Evolutionary conservation across 1,140 invertebrate species (phyloP).

Genomic region (Ephestia elutella): DNA sequence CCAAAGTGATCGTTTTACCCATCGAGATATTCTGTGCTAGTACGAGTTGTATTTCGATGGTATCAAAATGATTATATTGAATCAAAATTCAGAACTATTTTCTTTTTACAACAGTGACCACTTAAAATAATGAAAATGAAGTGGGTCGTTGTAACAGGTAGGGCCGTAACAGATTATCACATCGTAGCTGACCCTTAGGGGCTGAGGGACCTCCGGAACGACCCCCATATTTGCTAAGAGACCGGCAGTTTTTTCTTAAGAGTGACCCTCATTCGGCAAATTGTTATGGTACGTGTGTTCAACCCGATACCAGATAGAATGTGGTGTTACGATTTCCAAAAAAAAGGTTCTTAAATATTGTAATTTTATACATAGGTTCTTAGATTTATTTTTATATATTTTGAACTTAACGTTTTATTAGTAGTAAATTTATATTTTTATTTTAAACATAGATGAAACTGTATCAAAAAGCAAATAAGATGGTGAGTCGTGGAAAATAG

Average conservation of each 20-base stretch:
- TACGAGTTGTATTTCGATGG: too few species aligned
- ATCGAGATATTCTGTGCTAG: too few species aligned
- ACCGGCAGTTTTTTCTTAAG: conserved; percentile 17
- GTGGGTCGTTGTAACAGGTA: not conserved
- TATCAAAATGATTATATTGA: too few species aligned
- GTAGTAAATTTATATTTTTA: too few species aligned
- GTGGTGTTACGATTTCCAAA: not conserved
- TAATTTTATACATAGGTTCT: too few species aligned
- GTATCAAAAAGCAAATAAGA: too few species aligned
- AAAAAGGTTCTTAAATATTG: too few species aligned
- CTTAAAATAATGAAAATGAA: not conserved
- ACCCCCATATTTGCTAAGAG: conserved; percentile 6
- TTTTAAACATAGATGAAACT: too few species aligned
- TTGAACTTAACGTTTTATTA: too few species aligned
- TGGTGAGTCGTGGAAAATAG: not conserved
- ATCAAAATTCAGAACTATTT: not conserved
- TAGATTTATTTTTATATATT: too few species aligned
- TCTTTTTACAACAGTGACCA: not conserved
- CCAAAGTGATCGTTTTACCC: too few species aligned
- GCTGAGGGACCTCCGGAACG: not conserved
- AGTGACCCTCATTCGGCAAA: conserved; percentile 17
- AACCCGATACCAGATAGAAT: conserved; percentile 15
- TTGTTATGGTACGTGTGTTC: conserved; percentile 25
- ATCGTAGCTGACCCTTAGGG: conserved; percentile 8
- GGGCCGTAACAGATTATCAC: conserved; percentile 4